A percentile compares a stretch with the other conserved stretches of the same genome.
Conservation (phyloP, 2,113 vertebrate genomes). For the Pogonocichla stellata region DNA sequence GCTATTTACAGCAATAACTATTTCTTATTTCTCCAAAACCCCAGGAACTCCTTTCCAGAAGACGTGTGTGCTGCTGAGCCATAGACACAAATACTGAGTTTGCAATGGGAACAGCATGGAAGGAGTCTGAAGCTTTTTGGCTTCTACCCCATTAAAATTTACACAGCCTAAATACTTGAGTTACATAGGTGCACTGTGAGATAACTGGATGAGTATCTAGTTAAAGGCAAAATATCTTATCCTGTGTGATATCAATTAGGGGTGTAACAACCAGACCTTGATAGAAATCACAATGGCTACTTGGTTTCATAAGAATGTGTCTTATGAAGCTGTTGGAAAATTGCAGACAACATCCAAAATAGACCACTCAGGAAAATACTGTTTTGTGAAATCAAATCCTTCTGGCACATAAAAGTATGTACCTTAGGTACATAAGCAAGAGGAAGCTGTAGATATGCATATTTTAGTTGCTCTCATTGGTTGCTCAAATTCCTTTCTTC, state of each 20-base stretch:
- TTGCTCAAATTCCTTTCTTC: neutral
- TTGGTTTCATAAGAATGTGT: neutral
- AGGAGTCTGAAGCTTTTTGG: neutral
- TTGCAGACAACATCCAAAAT: neutral
- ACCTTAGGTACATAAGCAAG: neutral
- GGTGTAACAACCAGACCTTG: neutral
- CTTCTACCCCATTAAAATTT: neutral
- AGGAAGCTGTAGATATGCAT: neutral
- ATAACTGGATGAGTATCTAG: neutral
- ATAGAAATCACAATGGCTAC: neutral
- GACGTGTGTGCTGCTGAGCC: fast-evolving
- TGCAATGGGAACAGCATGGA: neutral
- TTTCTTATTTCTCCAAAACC: neutral
- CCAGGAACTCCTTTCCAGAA: neutral
- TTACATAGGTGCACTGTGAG: neutral
- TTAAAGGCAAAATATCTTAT: neutral
- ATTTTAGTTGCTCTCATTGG: neutral
- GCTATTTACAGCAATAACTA: neutral
- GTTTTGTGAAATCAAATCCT: neutral
- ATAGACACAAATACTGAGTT: neutral
- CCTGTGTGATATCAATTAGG: neutral
- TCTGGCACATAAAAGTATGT: neutral
- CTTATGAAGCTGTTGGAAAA: neutral
- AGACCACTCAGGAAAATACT: neutral
- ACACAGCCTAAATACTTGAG: neutral